phyloP scores from a whole-genome alignment of 30 jellyfish, hydroid and myxozoan species.

The Turritopsis rubra region DNA sequence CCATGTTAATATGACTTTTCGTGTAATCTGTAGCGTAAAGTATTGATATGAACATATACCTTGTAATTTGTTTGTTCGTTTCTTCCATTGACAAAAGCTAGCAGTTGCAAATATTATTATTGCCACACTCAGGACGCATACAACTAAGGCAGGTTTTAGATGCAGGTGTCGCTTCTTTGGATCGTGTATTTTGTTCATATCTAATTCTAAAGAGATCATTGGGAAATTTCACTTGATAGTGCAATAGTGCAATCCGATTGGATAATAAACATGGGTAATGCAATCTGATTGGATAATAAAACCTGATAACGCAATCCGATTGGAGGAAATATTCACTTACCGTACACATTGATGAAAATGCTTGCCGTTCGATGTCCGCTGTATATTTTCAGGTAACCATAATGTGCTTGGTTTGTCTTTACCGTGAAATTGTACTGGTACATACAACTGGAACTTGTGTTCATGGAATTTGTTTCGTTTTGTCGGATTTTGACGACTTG shows the following conservation, averaged over 20 bases:
- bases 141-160: background rate
- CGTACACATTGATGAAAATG: background rate
- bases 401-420: background rate
- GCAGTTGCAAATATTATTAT: background rate
- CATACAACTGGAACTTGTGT: background rate
- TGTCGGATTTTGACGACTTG: background rate
- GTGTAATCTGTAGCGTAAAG: no score
- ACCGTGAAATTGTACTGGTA: background rate
- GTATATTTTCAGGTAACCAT: background rate
- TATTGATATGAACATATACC: background rate
- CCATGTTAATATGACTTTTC: no score
- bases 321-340: background rate
- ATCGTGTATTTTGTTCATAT: no score
- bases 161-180: background rate
- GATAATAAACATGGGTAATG: no score
- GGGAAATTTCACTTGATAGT: no score
- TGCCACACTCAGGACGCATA: background rate
- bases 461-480: background rate
- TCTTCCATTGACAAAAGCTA: background rate
- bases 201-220: no score
- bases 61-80: background rate
- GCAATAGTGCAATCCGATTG: no score
- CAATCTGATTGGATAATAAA: background rate
- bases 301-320: background rate
- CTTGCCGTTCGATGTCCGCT: background rate